Evolutionary conservation across 2,888 invertebrate genomes (phyloP).

Genomic region (Ommatoiulus sabulosus): DNA sequence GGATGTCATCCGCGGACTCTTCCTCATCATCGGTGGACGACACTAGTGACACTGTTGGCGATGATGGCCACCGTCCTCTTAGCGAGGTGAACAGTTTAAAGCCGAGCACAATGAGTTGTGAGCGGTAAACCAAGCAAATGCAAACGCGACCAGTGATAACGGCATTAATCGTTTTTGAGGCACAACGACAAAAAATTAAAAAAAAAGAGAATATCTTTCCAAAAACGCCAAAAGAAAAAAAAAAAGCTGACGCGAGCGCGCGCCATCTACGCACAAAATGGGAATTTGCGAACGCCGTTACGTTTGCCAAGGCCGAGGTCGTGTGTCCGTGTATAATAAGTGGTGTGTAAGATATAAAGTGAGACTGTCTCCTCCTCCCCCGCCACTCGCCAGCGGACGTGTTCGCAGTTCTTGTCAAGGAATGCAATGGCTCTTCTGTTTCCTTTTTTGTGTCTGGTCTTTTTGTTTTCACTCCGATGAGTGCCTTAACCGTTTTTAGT

Average conservation of each 20-base stretch:
- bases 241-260: not conserved
- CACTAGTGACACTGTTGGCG: conserved; percentile 55
- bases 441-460: conserved; percentile 4
- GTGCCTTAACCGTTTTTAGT: conserved; percentile 39
- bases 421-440: conserved; percentile 1
- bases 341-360: conserved; percentile 13
- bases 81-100: conserved; percentile 54
- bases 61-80: conserved; percentile 49
- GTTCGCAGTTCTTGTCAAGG: not conserved
- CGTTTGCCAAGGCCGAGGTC: not conserved
- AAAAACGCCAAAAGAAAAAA: conserved; percentile 7
- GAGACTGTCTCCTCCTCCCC: not conserved
- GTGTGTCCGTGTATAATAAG: not conserved
- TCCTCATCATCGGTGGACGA: conserved; percentile 56
- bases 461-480: conserved; percentile 31
- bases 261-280: conserved; percentile 23
- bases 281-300: not conserved
- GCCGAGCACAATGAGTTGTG: conserved; percentile 31
- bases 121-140: not conserved
- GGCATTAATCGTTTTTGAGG: conserved; percentile 64
- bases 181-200: conserved; percentile 31
- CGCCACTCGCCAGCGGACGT: conserved; percentile 20
- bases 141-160: conserved; percentile 4
- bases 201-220: not conserved
- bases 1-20: not conserved